Evolutionary conservation across 2,113 vertebrate genomes (phyloP).

Genomic region (Scatophagus argus): DNA sequence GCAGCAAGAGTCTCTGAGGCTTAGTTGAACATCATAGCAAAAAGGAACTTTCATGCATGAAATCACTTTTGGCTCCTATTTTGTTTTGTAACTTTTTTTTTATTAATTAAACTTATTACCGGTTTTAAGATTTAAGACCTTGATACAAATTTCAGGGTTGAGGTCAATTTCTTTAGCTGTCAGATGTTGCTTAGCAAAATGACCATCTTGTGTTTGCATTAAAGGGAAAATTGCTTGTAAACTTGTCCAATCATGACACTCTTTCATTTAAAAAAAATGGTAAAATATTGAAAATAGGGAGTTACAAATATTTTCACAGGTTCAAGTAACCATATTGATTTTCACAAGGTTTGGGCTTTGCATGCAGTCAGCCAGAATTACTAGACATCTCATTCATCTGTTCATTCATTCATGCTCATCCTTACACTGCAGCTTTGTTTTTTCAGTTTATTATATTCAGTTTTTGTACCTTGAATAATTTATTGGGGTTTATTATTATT

Average conservation of each 20-base stretch:
- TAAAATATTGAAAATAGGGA: not conserved
- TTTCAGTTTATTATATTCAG: too few relatives aligned
- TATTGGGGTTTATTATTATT: too few relatives aligned
- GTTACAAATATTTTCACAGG: not conserved
- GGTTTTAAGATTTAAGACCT: not conserved
- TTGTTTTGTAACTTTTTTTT: not conserved
- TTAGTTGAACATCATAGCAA: constrained; percentile 33
- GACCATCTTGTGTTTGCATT: not conserved
- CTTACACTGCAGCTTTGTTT: too few relatives aligned
- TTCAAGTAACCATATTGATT: not conserved
- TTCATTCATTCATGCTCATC: too few relatives aligned
- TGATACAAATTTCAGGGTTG: not conserved
- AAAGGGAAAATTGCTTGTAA: not conserved
- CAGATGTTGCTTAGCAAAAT: not conserved
- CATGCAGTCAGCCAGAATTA: not conserved
- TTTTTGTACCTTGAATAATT: too few relatives aligned
- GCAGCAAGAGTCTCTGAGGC: constrained; percentile 35
- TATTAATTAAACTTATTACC: not conserved
- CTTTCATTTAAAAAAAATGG: not conserved
- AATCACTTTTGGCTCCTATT: not conserved
- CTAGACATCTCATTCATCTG: not conserved
- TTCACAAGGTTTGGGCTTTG: not conserved
- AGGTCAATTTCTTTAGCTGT: not conserved
- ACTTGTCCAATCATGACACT: not conserved
- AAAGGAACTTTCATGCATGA: constrained; percentile 6